Conservation (phyloP, 2,888 invertebrate genomes). For the Ennomos quercinarius region DNA sequence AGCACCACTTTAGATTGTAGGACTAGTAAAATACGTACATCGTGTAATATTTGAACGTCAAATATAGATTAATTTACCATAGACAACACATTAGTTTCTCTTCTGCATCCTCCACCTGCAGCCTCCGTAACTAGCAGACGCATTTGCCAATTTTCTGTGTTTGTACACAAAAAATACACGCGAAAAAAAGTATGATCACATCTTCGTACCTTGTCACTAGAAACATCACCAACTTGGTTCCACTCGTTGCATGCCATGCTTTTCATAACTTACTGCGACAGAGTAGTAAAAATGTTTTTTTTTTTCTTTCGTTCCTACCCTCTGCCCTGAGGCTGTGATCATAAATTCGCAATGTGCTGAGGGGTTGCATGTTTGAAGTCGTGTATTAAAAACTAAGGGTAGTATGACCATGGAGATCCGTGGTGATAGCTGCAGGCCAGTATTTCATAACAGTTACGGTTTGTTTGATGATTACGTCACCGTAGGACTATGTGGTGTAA, state of each 20-base stretch:
- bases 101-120: no score
- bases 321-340: slow-evolving; percentile 29
- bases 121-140: no score
- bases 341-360: slow-evolving; percentile 38
- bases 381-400: slow-evolving; percentile 28
- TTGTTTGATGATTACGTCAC: slow-evolving; percentile 21
- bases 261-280: slow-evolving; percentile 8
- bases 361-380: slow-evolving; percentile 30
- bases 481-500: background rate
- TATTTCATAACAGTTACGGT: slow-evolving; percentile 17
- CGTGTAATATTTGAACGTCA: no score
- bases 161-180: slow-evolving; percentile 14
- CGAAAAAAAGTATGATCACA: background rate
- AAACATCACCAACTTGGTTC: background rate
- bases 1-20: no score
- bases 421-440: slow-evolving; percentile 22
- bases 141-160: slow-evolving; percentile 27
- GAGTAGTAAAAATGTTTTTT: slow-evolving; percentile 2
- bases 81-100: no score
- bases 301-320: slow-evolving; percentile 14
- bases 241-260: background rate
- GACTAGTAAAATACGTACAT: no score
- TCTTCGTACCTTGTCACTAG: slow-evolving; percentile 10
- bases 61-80: no score
- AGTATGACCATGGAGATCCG: slow-evolving; percentile 8